A percentile compares a stretch with the other conserved stretches of the same genome.
These are phyloP conservation scores for Dicycla oo DNA, from an alignment of 2,888 invertebrate genomes.

Conservation along the genomic window DNA sequence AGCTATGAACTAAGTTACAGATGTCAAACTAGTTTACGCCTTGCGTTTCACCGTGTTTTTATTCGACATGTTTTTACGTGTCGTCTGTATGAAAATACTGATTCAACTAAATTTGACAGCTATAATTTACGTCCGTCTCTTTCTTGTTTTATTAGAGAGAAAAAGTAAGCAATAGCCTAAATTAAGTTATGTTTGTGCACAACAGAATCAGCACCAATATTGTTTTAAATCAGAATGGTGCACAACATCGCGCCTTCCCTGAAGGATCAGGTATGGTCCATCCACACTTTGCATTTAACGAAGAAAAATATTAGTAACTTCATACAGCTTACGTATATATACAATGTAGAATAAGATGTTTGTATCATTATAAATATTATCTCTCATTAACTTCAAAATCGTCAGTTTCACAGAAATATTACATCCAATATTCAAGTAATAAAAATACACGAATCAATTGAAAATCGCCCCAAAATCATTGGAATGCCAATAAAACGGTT, in stretches of 20 bases:
- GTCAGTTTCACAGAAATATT: not conserved
- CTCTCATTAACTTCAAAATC: not conserved
- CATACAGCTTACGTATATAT: not conserved
- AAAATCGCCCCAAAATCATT: constrained; percentile 46
- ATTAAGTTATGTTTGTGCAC: too few relatives aligned
- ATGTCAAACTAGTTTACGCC: too few relatives aligned
- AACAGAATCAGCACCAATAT: too few relatives aligned
- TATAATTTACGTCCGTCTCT: too few relatives aligned
- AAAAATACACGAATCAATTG: constrained; percentile 28
- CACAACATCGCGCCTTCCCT: too few relatives aligned
- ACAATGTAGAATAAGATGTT: not conserved
- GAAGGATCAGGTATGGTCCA: not conserved
- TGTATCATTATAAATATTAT: not conserved
- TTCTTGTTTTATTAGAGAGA: too few relatives aligned
- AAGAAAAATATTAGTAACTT: not conserved
- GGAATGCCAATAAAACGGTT: constrained; percentile 50
- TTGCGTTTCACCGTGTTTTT: too few relatives aligned
- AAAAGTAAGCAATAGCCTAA: too few relatives aligned
- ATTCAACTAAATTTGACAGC: too few relatives aligned
- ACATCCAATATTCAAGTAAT: not conserved
- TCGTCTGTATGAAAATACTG: too few relatives aligned
- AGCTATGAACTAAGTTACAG: too few relatives aligned
- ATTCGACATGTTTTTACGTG: too few relatives aligned
- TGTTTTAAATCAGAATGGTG: not conserved
- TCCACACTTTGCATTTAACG: not conserved